Evolutionary conservation across 2,113 vertebrate species (phyloP), one percentile per base, ranked within the genome.

Genomic region (Bucco capensis): DNA sequence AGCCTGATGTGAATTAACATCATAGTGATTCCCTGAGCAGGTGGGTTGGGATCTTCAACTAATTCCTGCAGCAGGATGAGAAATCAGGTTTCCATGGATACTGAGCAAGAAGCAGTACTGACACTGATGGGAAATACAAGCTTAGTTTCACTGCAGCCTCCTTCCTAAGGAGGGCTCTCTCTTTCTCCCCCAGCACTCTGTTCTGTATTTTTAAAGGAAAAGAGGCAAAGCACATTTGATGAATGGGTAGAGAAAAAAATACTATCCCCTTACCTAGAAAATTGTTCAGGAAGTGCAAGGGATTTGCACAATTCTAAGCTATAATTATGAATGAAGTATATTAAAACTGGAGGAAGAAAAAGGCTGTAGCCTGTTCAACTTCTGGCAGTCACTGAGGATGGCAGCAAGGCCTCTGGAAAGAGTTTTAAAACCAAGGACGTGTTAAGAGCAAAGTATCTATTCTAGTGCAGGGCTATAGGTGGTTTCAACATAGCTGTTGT

Each of bases 51-150:
- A 92, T 90, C 56, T 74, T 87, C 87, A 86, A 61, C 94, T 92
- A 93, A 88, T 95, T 96, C 90, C 49, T 95, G 88, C 82, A 80
- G 77, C 71, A 91, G 56, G 62, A 94, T 86, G 49, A 81, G 79
- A 95, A 92, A 90, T 40, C 58, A n/a, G 31, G 96, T 97, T 96
- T 95, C 95, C 94, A 96, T 96, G 94, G 95, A 89, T 93, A 96
- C 95, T 31, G 84, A 93, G 57, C 57, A 73, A 95, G 76, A 73
- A 91, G 79, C 69, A 92, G 71, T 84, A 80, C 30, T 54, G 86
- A 67, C 76, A 88, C 50, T 70, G 19, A 22, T 35, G 76, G 90
- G 88, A 85, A 83, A 40, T 73, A 37, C 51, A 79, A 83, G 60
- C 71, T 91, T 46, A 56, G 42, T 53, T 90, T 92, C 7, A 5